Base-by-base conservation (phyloP, 2,113 vertebrate genomes). In the Martes martes region DNA sequence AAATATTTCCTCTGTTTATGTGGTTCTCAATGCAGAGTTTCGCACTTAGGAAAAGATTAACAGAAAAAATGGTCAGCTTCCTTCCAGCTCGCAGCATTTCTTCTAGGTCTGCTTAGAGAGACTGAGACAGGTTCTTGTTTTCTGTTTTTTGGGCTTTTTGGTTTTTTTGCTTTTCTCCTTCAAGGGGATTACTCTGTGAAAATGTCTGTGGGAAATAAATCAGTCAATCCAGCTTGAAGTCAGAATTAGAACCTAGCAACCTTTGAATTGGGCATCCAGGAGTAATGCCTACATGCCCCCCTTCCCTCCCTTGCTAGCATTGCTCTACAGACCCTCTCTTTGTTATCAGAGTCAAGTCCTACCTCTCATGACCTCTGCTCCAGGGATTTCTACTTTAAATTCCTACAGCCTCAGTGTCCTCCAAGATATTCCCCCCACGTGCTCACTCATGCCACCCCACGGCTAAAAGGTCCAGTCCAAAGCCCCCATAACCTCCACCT, bases 131-230 rank as follows among this genome's bases (percentile, higher is more conserved):
- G 5, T 67, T 33, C 31, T 67, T 15, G 33, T 69, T 23, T 42
- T 69, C 50, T 26, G 74, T 6, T 65, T 31, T 31, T 63, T 31
- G 73, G 52, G 16, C 16, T 55, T 55, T 45, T 45, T 14, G 21
- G 19, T 7, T 28, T 47, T 47, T 31, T 36, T 61, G 11, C 47
- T 57, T 42, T 31, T 45, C 82, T 55, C 8, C 19, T 81, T 63
- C 36, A 14, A 94, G 57, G 31, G 57, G 76, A 63, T 50, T 52
- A 5, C 82, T 42, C 91, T 94, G 67, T 45, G 33, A 96, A 94
- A 88, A 42, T 52, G 13, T 47, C 63, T 74, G 28, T 15, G 31
- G 50, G 73, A 80, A 89, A 91, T 55, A 11, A 93, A n/a, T n/a
- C 71, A 65, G 13, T 74, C 59, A 6, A 31, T 26, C 7, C 24